phyloP scores from a whole-genome alignment of 1,140 invertebrate species.

The Mercenaria mercenaria region DNA sequence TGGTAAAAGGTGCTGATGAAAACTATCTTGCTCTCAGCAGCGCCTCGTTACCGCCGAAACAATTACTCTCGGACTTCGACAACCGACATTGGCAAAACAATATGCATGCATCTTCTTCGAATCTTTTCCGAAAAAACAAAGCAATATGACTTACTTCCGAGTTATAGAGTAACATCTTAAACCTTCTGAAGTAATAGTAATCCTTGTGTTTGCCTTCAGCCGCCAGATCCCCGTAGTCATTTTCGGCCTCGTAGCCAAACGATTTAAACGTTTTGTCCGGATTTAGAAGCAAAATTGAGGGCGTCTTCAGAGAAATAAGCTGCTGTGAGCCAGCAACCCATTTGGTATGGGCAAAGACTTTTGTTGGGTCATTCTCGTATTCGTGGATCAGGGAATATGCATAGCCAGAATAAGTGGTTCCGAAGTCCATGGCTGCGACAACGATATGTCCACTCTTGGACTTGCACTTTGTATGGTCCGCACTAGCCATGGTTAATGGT shows the following conservation, averaged over 20 bases:
- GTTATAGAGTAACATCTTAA: slow-evolving; percentile 32
- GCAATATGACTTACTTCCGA: background rate
- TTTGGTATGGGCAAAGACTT: slow-evolving; percentile 21
- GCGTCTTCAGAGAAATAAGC: slow-evolving; percentile 36
- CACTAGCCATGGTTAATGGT: background rate
- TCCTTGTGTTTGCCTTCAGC: background rate
- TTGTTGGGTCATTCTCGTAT: slow-evolving; percentile 34
- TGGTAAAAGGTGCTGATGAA: too few species aligned
- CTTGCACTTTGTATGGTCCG: background rate
- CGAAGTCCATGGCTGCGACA: slow-evolving; percentile 39
- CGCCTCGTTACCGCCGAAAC: too few species aligned
- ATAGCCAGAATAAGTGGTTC: slow-evolving; percentile 37
- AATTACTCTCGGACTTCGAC: too few species aligned
- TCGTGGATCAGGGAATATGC: slow-evolving; percentile 28
- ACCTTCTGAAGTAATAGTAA: slow-evolving; percentile 36
- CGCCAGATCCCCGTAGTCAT: background rate
- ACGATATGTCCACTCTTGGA: slow-evolving; percentile 20
- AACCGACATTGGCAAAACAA: too few species aligned
- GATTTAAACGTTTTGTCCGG: slow-evolving; percentile 32
- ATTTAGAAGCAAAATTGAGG: slow-evolving; percentile 16
- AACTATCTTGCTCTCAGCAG: too few species aligned
- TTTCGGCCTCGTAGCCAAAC: slow-evolving; percentile 39
- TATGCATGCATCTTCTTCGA: too few species aligned
- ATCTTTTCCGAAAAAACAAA: too few species aligned
- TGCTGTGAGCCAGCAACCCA: slow-evolving; percentile 19